phyloP scores from a whole-genome alignment of 1,140 invertebrate species.

The Brachionus manjavacas region DNA sequence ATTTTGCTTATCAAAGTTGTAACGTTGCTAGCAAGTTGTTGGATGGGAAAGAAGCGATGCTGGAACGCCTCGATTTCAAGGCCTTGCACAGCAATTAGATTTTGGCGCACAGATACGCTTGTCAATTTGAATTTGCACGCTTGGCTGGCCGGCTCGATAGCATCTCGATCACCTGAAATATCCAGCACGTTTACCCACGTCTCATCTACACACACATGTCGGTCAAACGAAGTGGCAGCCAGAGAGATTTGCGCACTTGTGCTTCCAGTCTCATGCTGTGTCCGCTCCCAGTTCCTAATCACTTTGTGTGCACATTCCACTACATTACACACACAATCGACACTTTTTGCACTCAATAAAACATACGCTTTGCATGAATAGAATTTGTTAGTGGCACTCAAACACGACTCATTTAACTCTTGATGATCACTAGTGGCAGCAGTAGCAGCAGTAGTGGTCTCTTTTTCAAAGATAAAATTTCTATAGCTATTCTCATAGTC shows the following conservation, averaged over 20 bases:
- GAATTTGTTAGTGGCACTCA: neutral
- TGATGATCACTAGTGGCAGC: neutral
- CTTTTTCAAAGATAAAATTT: slow-evolving; percentile 15
- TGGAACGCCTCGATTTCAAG: neutral
- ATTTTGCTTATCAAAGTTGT: neutral
- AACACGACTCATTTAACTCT: neutral
- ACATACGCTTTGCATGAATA: neutral
- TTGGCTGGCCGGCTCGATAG: neutral
- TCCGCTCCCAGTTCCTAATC: neutral
- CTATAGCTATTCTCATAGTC: neutral
- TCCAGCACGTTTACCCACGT: neutral
- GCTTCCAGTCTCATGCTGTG: neutral
- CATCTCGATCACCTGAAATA: slow-evolving; percentile 10
- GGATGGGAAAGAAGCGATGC: neutral
- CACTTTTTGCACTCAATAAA: neutral
- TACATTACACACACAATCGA: slow-evolving; percentile 4
- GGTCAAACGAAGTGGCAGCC: too few species aligned
- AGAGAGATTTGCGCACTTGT: too few species aligned
- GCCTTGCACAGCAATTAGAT: neutral
- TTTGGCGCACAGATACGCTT: neutral
- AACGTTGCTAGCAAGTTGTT: neutral
- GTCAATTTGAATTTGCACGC: neutral
- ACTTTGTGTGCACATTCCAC: neutral
- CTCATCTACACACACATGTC: neutral
- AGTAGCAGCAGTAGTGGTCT: neutral